Evolutionary conservation across 2,888 invertebrate species (phyloP).

Genomic region (Patella caerulea): DNA sequence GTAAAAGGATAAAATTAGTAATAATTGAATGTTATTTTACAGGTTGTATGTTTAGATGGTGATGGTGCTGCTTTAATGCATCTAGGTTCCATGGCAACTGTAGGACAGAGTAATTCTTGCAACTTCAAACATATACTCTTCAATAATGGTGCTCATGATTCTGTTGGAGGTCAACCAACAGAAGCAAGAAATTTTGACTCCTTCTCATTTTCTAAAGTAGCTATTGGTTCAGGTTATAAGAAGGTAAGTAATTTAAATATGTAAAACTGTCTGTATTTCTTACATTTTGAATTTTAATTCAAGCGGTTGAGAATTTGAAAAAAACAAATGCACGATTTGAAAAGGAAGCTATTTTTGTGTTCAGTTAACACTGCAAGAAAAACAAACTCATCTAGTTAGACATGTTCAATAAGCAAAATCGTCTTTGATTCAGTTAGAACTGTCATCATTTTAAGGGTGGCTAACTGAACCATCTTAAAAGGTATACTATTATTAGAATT

Average conservation of each 20-base stretch:
- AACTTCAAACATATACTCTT: constrained; percentile 72
- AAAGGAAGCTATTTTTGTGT: no score
- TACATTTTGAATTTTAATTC: background rate
- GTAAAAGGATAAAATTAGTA: no score
- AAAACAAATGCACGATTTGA: background rate
- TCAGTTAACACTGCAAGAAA: no score
- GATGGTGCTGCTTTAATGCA: constrained; percentile 73
- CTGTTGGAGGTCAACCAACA: constrained; percentile 73
- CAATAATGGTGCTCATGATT: constrained; percentile 73
- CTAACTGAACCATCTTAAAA: no score
- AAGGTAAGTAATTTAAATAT: constrained; percentile 52
- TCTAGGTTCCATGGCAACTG: constrained; percentile 71
- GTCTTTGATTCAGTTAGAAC: no score
- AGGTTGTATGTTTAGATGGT: constrained; percentile 72
- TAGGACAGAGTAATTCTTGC: constrained; percentile 66
- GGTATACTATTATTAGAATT: no score
- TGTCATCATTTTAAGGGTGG: no score
- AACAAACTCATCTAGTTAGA: no score
- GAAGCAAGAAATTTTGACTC: constrained; percentile 58
- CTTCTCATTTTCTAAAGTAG: constrained; percentile 63
- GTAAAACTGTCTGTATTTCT: background rate
- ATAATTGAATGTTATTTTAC: constrained; percentile 8
- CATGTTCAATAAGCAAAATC: no score
- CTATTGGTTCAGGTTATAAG: constrained; percentile 67
- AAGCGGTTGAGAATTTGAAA: background rate